phyloP scores from a whole-genome alignment of 2,888 invertebrate genomes.

The Drosophila tripunctata region DNA sequence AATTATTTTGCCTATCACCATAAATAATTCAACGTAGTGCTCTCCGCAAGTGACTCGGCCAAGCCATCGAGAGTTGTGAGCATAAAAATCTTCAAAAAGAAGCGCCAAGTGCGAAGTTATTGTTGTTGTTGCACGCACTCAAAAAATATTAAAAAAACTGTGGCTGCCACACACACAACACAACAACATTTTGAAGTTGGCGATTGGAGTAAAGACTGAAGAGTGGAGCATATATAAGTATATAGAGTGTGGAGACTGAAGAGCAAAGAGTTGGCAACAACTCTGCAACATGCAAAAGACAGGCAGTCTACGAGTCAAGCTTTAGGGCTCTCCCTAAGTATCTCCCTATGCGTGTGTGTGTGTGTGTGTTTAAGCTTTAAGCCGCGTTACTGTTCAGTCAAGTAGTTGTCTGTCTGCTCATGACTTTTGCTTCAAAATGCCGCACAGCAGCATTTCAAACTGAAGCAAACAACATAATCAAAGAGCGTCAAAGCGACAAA shows the following conservation, averaged over 20 bases:
- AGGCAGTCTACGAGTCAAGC: conserved; percentile 68
- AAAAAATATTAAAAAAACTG: conserved; percentile 66
- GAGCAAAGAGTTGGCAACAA: conserved; percentile 26
- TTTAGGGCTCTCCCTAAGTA: conserved; percentile 65
- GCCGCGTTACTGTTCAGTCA: conserved; percentile 42
- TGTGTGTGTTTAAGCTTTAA: conserved; percentile 42
- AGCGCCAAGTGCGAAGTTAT: conserved; percentile 75
- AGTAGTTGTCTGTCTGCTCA: conserved; percentile 38
- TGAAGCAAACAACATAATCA: conserved; percentile 74
- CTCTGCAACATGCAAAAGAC: conserved; percentile 63
- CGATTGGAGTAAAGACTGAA: conserved; percentile 31
- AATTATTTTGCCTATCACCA: conserved; percentile 79
- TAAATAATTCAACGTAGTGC: conserved; percentile 76
- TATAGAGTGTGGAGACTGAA: conserved; percentile 14
- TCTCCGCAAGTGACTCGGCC: conserved; percentile 27
- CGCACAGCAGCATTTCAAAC: conserved; percentile 52
- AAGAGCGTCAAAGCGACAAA: conserved; percentile 45
- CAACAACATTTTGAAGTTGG: too few relatives aligned
- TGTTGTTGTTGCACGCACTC: conserved; percentile 65
- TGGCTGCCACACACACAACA: too few relatives aligned
- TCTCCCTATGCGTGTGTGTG: conserved; percentile 19
- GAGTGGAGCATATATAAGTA: too few relatives aligned
- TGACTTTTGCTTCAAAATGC: conserved; percentile 32
- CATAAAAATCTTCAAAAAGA: conserved; percentile 79
- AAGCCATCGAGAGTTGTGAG: conserved; percentile 26